These are phyloP conservation scores for Telenomus remus DNA, from an alignment of 1,140 invertebrate genomes.

Conservation along the genomic window DNA sequence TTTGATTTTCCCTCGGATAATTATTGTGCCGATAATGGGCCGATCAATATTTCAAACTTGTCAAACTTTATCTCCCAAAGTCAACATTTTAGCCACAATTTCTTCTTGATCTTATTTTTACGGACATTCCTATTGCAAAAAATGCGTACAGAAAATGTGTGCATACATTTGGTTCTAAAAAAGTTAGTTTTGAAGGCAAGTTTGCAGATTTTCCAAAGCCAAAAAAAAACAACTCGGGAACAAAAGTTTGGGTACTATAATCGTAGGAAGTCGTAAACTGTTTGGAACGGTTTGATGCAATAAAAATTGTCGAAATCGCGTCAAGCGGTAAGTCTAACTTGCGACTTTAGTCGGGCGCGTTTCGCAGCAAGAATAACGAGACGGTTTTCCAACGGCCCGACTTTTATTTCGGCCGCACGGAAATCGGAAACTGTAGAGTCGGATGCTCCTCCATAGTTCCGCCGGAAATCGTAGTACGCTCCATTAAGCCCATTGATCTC, in stretches of 20 bases:
- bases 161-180: no score
- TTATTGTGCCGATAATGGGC: neutral
- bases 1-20: neutral
- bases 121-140: no score
- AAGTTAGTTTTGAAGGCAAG: neutral
- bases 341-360: conserved; percentile 50
- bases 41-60: no score
- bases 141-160: no score
- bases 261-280: conserved; percentile 48
- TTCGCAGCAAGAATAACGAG: conserved; percentile 51
- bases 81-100: no score
- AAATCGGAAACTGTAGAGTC: conserved; percentile 60
- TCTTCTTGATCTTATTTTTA: no score
- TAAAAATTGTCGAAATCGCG: conserved; percentile 54
- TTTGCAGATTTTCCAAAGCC: no score
- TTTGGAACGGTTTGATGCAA: conserved; percentile 50
- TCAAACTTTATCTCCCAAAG: no score
- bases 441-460: conserved; percentile 55
- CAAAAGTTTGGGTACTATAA: conserved; percentile 17
- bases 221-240: neutral
- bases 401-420: conserved; percentile 58
- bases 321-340: conserved; percentile 49
- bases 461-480: conserved; percentile 57
- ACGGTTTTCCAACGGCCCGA: conserved; percentile 49
- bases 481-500: conserved; percentile 63